Evolutionary conservation across 1,140 invertebrate species (phyloP).

Genomic region (Bombus haemorrhoidalis): DNA sequence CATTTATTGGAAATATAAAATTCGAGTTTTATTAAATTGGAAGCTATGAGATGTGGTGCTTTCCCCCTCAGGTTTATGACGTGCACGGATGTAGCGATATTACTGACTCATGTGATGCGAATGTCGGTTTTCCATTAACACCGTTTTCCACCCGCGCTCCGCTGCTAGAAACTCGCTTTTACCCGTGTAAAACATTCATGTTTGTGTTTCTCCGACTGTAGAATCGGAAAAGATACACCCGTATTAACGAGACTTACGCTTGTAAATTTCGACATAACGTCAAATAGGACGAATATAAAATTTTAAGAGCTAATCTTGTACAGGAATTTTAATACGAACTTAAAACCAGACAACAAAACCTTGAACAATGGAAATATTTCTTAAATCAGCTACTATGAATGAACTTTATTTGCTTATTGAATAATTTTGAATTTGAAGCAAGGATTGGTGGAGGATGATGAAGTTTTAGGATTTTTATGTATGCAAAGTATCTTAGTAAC

Average conservation of each 20-base stretch:
- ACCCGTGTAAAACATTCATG: neutral
- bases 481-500: too few species aligned
- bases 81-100: conserved; percentile 2
- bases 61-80: conserved; percentile 5
- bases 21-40: conserved; percentile 39
- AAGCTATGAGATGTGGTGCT: neutral
- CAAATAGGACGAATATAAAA: too few species aligned
- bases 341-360: too few species aligned
- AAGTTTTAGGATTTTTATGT: too few species aligned
- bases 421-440: too few species aligned
- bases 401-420: too few species aligned
- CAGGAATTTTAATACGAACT: too few species aligned
- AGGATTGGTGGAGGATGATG: too few species aligned
- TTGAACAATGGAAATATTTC: too few species aligned
- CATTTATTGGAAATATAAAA: conserved; percentile 24
- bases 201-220: neutral
- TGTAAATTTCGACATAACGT: neutral
- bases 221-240: too few species aligned
- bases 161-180: neutral
- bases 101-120: conserved; percentile 16
- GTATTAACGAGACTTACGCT: neutral
- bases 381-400: too few species aligned
- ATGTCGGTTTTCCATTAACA: conserved; percentile 41
- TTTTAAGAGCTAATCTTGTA: too few species aligned
- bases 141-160: neutral